Conservation (phyloP, 2,888 invertebrate genomes). For the Gryllus longicercus region DNA sequence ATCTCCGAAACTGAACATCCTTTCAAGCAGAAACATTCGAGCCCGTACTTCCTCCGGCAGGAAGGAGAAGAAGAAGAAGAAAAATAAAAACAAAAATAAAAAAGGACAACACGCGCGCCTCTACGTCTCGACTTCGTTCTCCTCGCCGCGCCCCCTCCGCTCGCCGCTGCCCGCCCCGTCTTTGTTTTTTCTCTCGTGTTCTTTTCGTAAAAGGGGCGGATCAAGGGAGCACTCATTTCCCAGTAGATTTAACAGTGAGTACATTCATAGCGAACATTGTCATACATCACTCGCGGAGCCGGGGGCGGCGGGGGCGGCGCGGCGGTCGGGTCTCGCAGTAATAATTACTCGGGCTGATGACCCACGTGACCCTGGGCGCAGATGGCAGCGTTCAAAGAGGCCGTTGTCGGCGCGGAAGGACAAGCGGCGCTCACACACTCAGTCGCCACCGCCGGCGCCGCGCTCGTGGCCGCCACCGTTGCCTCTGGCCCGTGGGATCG, state of each 20-base stretch:
- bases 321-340: not conserved
- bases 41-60: slow-evolving; percentile 17
- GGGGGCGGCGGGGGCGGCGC: not conserved
- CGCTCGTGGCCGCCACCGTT: too few species aligned
- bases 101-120: slow-evolving; percentile 1
- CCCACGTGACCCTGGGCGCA: slow-evolving; percentile 9
- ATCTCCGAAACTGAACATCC: slow-evolving; percentile 10
- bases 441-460: too few species aligned
- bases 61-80: not conserved
- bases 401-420: slow-evolving; percentile 9
- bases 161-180: not conserved
- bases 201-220: slow-evolving; percentile 17
- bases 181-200: not conserved
- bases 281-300: not conserved
- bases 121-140: not conserved
- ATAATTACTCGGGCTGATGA: slow-evolving; percentile 17
- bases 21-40: slow-evolving; percentile 17
- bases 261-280: slow-evolving; percentile 17
- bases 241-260: slow-evolving; percentile 17
- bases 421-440: not conserved
- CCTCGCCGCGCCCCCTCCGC: not conserved
- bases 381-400: not conserved
- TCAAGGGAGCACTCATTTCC: not conserved
- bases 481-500: too few species aligned
- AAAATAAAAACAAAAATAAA: not conserved